Conservation (phyloP, 2,888 invertebrate species). For the Esperia sulphurella region DNA sequence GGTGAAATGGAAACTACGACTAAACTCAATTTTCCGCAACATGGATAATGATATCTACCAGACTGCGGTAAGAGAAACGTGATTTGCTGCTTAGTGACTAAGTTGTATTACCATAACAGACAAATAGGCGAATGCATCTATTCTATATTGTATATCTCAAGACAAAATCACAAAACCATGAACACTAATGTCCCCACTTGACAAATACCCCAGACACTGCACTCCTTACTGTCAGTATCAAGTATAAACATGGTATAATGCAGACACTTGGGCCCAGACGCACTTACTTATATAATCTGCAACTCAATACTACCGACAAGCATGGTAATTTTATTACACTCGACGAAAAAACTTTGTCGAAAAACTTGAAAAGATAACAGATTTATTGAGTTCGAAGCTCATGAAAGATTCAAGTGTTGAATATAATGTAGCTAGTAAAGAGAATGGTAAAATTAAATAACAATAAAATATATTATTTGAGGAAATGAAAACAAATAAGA, state of each 20-base stretch:
- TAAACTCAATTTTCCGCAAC: not conserved
- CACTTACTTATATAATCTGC: constrained; percentile 41
- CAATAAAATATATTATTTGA: no score
- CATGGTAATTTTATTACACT: constrained; percentile 46
- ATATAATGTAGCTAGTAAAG: constrained; percentile 37
- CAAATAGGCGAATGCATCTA: constrained; percentile 12
- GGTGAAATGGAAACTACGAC: no score
- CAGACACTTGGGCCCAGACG: constrained; percentile 34
- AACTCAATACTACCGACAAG: constrained; percentile 40
- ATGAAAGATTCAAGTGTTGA: constrained; percentile 50
- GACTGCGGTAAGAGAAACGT: not conserved
- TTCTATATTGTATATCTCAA: not conserved
- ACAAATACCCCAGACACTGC: constrained; percentile 63
- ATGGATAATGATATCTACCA: no score
- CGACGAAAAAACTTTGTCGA: constrained; percentile 32
- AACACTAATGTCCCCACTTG: constrained; percentile 52
- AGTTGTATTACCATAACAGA: constrained; percentile 9
- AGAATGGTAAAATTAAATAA: constrained; percentile 18
- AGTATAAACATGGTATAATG: constrained; percentile 36
- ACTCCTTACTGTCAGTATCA: constrained; percentile 49
- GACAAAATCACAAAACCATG: constrained; percentile 29
- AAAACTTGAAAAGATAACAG: constrained; percentile 29
- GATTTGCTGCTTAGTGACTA: not conserved
- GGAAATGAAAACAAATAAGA: no score
- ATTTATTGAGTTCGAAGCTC: constrained; percentile 44